phyloP scores from a whole-genome alignment of 92 coral and sea anemone species.

The Muricea muricata region DNA sequence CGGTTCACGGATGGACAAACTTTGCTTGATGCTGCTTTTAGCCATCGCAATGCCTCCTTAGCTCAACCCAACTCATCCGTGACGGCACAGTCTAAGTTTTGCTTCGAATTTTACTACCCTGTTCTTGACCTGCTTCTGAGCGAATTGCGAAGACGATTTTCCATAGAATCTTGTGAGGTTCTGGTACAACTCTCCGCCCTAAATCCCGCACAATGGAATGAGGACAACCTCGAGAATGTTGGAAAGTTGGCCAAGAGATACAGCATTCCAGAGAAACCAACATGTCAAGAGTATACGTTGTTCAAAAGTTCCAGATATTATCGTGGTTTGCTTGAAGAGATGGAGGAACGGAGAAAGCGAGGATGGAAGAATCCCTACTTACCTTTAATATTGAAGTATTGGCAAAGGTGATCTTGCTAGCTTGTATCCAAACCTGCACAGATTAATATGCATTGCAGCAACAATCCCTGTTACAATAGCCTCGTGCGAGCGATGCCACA shows the following conservation, averaged over 20 bases:
- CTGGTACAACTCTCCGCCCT: slow-evolving; percentile 18
- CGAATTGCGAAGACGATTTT: slow-evolving; percentile 1
- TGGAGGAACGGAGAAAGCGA: background rate
- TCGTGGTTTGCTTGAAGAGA: slow-evolving; percentile 18
- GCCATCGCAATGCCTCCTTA: background rate
- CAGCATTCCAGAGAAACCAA: slow-evolving; percentile 8
- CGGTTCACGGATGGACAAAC: slow-evolving; percentile 1
- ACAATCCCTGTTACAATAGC: slow-evolving; percentile 22
- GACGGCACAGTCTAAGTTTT: background rate
- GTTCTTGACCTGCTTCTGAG: slow-evolving; percentile 27
- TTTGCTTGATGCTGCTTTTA: slow-evolving; percentile 10
- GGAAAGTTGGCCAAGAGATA: background rate
- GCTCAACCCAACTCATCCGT: background rate
- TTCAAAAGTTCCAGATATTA: background rate
- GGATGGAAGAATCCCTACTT: slow-evolving; percentile 31
- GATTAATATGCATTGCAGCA: background rate
- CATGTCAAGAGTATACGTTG: slow-evolving; percentile 5
- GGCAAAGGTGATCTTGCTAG: slow-evolving; percentile 5
- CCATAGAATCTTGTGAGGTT: slow-evolving; percentile 12
- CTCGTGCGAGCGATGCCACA: slow-evolving; percentile 19
- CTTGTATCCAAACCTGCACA: slow-evolving; percentile 7
- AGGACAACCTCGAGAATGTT: background rate
- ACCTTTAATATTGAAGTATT: slow-evolving; percentile 18
- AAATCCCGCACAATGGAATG: slow-evolving; percentile 8
- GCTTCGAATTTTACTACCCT: slow-evolving; percentile 1